These are phyloP conservation scores for Otolemur crassicaudatus DNA, from an alignment of 2,797 vertebrate genomes.

Conservation along the genomic window DNA sequence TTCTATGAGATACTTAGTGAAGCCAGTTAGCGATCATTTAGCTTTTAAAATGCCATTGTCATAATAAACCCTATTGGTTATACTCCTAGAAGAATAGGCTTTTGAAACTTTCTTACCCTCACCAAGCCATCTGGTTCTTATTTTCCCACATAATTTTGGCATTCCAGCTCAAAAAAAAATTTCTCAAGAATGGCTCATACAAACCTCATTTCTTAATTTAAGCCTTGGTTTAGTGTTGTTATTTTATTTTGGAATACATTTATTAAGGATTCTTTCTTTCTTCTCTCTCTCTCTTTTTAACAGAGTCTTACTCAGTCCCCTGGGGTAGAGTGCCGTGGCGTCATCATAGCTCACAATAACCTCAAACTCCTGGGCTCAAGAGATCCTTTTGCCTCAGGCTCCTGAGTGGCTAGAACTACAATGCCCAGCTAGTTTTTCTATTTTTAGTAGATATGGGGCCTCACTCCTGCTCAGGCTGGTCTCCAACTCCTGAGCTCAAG, in stretches of 20 bases:
- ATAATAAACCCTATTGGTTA: not conserved
- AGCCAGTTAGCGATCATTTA: not conserved
- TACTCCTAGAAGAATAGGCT: not conserved
- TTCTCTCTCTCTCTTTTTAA: too few species aligned
- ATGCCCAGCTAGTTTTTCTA: too few species aligned
- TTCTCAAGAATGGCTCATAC: not conserved
- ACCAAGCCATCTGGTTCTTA: not conserved
- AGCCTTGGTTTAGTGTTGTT: not conserved
- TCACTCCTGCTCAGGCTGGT: too few species aligned
- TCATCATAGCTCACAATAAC: too few species aligned
- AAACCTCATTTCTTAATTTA: not conserved
- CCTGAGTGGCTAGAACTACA: too few species aligned
- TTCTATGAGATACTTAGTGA: conserved; percentile 2
- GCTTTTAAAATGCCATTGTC: not conserved
- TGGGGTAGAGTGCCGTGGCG: too few species aligned
- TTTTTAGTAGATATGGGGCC: too few species aligned
- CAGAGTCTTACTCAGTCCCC: too few species aligned
- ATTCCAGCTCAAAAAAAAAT: not conserved
- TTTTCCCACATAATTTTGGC: not conserved
- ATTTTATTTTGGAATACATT: not conserved
- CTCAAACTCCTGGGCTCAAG: too few species aligned
- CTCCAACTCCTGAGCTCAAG: too few species aligned
- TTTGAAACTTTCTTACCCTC: not conserved
- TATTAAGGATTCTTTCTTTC: not conserved
- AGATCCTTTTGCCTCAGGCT: too few species aligned